A percentile compares a stretch with the other conserved stretches of the same genome.
Conservation (phyloP, 2,113 vertebrate species). For the Syrrhaptes paradoxus region DNA sequence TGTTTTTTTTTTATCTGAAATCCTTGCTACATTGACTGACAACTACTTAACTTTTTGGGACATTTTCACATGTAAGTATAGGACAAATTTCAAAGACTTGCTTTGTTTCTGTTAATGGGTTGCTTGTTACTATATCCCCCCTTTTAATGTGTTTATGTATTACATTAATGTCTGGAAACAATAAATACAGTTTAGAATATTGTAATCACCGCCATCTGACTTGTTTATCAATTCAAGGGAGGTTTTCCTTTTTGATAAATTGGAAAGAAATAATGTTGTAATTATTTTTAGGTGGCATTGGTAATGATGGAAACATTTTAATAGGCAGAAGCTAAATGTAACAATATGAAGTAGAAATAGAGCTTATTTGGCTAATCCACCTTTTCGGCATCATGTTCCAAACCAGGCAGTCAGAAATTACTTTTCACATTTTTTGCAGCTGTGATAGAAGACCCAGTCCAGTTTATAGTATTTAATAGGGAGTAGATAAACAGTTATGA, state of each 20-base stretch:
- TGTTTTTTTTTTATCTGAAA: slow-evolving; percentile 13
- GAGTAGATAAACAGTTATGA: neutral
- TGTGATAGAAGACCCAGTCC: neutral
- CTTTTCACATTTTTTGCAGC: neutral
- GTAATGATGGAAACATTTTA: neutral
- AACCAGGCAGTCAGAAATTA: neutral
- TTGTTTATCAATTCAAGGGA: neutral
- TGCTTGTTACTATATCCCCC: slow-evolving; percentile 26
- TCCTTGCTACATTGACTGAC: slow-evolving; percentile 19
- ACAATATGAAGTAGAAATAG: neutral
- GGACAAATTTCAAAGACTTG: neutral
- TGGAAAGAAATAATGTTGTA: neutral
- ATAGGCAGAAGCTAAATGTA: neutral
- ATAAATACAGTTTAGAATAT: slow-evolving; percentile 57
- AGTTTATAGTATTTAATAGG: neutral
- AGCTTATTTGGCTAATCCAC: neutral
- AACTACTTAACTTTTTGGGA: neutral
- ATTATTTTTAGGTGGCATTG: neutral
- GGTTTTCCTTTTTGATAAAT: neutral
- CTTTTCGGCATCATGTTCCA: neutral
- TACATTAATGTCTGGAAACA: slow-evolving; percentile 45
- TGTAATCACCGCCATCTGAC: neutral
- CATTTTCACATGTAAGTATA: slow-evolving; percentile 26
- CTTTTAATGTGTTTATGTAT: slow-evolving; percentile 37
- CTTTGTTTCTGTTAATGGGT: slow-evolving; percentile 44